These are phyloP conservation scores for Sardinella longiceps DNA, from an alignment of 2,797 vertebrate genomes.

Conservation along the genomic window DNA sequence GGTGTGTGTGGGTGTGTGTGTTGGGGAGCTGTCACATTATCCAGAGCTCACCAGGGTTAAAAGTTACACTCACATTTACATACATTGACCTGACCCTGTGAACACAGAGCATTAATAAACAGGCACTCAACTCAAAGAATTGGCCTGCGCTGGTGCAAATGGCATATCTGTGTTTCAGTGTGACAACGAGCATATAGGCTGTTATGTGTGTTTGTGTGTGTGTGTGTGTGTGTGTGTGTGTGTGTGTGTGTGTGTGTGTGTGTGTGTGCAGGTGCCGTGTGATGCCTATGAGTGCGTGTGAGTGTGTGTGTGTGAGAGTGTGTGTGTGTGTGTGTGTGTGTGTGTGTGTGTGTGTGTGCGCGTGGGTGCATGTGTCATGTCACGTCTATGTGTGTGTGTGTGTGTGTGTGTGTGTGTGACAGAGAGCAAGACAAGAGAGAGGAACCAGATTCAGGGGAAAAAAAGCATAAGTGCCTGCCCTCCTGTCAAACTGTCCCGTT, in stretches of 20 bases:
- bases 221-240: neutral
- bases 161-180: neutral
- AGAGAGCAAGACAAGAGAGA: neutral
- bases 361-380: neutral
- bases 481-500: neutral
- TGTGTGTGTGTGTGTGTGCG: neutral
- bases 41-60: neutral
- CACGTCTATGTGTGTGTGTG: neutral
- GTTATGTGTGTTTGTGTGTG: neutral
- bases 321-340: neutral
- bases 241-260: neutral
- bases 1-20: neutral
- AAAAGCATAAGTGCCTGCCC: neutral
- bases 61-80: neutral
- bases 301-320: neutral
- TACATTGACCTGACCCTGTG: neutral
- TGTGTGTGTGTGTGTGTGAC: neutral
- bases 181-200: neutral
- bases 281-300: neutral
- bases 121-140: neutral
- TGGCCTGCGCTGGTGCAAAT: neutral
- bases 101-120: neutral
- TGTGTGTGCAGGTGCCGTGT: no score
- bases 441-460: neutral
- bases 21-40: neutral